Evolutionary conservation across 1,140 invertebrate genomes (phyloP).

Genomic region (Brachionus rotundiformis): DNA sequence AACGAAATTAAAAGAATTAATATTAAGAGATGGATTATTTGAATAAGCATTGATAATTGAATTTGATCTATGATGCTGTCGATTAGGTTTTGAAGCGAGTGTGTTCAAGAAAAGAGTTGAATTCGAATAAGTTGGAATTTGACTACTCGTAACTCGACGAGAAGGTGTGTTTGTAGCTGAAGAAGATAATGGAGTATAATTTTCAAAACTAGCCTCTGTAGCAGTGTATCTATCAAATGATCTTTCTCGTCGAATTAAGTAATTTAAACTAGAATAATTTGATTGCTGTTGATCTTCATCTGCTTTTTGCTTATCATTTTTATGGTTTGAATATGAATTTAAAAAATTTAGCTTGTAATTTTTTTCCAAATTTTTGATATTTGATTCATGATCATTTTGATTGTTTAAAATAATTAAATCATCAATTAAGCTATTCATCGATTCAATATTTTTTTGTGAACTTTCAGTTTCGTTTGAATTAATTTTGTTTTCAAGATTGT

Average conservation of each 20-base stretch:
- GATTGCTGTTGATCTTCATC: not conserved
- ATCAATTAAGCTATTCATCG: conserved; percentile 21
- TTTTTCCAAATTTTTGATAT: not conserved
- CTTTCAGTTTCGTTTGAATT: not conserved
- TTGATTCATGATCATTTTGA: not conserved
- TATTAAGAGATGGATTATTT: not conserved
- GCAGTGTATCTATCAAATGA: not conserved
- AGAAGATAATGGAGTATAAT: not conserved
- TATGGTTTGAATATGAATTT: not conserved
- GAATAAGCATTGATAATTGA: not conserved
- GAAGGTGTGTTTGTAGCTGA: not conserved
- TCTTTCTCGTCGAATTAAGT: conserved; percentile 17
- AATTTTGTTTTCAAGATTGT: not conserved
- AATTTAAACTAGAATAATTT: conserved; percentile 40
- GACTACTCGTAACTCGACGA: not conserved
- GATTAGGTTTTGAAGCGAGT: not conserved
- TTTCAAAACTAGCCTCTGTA: conserved; percentile 13
- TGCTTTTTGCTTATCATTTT: not conserved
- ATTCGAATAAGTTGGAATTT: conserved; percentile 22
- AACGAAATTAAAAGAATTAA: not conserved
- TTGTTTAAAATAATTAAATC: conserved; percentile 30
- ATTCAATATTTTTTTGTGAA: not conserved
- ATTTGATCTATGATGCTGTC: conserved; percentile 30
- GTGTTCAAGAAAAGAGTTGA: not conserved
- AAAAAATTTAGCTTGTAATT: not conserved